Conservation (phyloP, 2,797 vertebrate species). For the Psittacula echo region DNA sequence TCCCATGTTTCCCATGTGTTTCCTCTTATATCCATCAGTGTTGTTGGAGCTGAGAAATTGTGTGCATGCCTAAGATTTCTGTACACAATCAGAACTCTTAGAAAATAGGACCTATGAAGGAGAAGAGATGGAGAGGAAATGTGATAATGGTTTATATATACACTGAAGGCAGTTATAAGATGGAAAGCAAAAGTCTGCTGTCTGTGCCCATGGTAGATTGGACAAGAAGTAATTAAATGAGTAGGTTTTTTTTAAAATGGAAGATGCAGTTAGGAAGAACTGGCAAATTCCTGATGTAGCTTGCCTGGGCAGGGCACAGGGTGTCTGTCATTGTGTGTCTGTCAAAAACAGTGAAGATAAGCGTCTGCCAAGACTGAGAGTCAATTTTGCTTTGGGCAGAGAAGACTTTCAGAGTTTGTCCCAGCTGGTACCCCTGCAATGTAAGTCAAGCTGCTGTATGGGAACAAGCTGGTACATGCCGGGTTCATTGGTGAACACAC, state of each 20-base stretch:
- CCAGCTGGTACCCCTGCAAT: background rate
- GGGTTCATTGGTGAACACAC: fast-evolving
- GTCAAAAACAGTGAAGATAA: background rate
- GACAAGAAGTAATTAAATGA: background rate
- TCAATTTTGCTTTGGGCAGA: background rate
- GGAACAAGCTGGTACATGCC: background rate
- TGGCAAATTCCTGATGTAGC: background rate
- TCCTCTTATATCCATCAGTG: background rate
- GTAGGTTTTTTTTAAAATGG: background rate
- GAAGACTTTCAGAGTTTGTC: background rate
- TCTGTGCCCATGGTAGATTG: background rate
- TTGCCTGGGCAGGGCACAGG: background rate
- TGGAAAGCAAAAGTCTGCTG: background rate
- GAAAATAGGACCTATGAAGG: background rate
- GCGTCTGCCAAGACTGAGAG: background rate
- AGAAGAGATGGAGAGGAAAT: background rate
- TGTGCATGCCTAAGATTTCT: background rate
- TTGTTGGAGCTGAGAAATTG: background rate
- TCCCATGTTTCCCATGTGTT: background rate
- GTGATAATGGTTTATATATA: background rate
- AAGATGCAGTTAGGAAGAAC: background rate
- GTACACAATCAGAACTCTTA: background rate
- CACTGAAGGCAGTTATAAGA: background rate
- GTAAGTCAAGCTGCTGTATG: background rate
- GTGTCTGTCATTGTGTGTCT: background rate